A percentile compares a stretch with the other conserved stretches of the same genome.
Evolutionary conservation across 2,888 invertebrate genomes (phyloP).

Genomic region (Leptinotarsa peninsularis): DNA sequence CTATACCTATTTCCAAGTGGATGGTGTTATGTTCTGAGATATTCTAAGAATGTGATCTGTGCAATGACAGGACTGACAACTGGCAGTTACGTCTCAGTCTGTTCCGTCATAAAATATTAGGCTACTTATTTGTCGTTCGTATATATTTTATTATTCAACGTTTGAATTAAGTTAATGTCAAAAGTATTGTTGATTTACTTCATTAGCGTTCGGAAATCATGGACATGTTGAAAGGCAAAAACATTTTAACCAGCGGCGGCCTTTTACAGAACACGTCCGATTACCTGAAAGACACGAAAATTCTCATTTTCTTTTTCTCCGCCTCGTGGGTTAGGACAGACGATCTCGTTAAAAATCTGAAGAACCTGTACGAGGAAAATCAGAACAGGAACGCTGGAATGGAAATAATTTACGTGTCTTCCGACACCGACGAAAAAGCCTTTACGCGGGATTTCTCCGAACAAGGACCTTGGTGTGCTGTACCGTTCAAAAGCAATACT

Average conservation of each 20-base stretch:
- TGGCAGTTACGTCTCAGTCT: no score
- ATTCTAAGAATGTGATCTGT: no score
- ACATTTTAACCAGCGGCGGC: constrained; percentile 6
- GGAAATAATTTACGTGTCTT: constrained; percentile 52
- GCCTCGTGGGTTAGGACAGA: constrained; percentile 44
- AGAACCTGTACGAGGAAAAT: constrained; percentile 48
- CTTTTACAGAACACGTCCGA: constrained; percentile 50
- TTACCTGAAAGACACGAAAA: constrained; percentile 44
- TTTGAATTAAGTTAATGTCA: not conserved
- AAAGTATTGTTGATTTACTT: not conserved
- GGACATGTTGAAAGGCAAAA: constrained; percentile 17
- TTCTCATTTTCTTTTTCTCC: constrained; percentile 49
- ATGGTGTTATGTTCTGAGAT: no score
- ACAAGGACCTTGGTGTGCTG: constrained; percentile 51
- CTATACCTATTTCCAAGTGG: no score
- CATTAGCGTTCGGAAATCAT: not conserved
- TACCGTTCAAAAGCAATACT: constrained; percentile 45
- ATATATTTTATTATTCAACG: no score
- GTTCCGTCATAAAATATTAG: no score
- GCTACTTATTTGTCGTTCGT: no score
- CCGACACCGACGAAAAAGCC: constrained; percentile 47
- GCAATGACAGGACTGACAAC: no score
- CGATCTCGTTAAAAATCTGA: constrained; percentile 44
- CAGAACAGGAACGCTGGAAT: constrained; percentile 44
- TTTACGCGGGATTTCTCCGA: constrained; percentile 43